Evolutionary conservation across 2,888 invertebrate genomes (phyloP).

Genomic region (Ethmia dodecea): DNA sequence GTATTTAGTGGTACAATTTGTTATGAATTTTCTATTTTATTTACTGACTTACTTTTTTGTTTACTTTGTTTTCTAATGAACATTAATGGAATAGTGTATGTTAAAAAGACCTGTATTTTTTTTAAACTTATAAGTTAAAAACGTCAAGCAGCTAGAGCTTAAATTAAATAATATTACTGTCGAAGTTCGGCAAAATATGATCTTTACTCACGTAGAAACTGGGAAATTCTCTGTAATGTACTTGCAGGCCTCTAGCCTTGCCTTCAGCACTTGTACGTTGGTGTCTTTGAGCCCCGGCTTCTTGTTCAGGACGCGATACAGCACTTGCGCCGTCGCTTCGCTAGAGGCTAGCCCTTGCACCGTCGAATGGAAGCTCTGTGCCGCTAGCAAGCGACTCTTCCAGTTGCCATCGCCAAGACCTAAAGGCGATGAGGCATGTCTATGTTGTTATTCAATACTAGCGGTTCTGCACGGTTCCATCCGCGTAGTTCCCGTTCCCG

Average conservation of each 20-base stretch:
- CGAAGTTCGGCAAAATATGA: too few species aligned
- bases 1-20: too few species aligned
- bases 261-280: slow-evolving; percentile 93
- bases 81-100: too few species aligned
- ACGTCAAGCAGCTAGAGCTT: too few species aligned
- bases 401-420: slow-evolving; percentile 89
- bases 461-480: slow-evolving; percentile 81
- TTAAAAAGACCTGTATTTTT: too few species aligned
- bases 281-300: slow-evolving; percentile 94
- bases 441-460: slow-evolving; percentile 80
- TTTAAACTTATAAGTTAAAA: too few species aligned
- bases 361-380: slow-evolving; percentile 82
- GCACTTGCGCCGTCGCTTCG: slow-evolving; percentile 84
- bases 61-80: too few species aligned
- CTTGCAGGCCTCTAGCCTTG: slow-evolving; percentile 87
- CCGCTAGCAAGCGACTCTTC: slow-evolving; percentile 88
- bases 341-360: slow-evolving; percentile 79
- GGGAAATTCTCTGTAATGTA: slow-evolving; percentile 86
- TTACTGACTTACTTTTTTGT: too few species aligned
- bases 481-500: too few species aligned
- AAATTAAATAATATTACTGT: too few species aligned
- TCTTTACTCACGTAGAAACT: slow-evolving; percentile 79
- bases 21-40: too few species aligned
- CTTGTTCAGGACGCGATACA: slow-evolving; percentile 84
- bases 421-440: too few species aligned